Base-by-base conservation (phyloP, 2,888 invertebrate species). In the Crossocerus cetratus region DNA sequence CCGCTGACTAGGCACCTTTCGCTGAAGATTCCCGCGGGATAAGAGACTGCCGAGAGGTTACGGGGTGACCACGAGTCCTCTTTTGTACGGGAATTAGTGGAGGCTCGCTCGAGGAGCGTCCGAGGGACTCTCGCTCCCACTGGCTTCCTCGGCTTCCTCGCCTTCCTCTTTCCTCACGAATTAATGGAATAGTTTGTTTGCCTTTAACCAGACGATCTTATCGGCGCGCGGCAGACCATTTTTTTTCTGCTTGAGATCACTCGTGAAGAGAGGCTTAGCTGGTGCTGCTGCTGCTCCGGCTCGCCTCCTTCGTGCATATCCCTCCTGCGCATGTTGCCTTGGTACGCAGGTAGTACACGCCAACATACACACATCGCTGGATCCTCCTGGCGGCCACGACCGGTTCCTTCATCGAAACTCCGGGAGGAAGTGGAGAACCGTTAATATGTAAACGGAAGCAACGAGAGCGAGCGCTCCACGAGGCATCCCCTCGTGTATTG, bases 171-270 rank as follows among this genome's bases (percentile, higher is more conserved):
- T 81, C 76, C 77, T 80, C 75, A 72, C 79, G 77, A 81, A 78
- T 81, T 81, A 81, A 81, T 81, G 81, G 79, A 81, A 81, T 80
- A 81, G 81, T 81, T 81, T 81, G 81, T 81, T 81, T 81, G 81
- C 76, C 78, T 80, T 81, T 74, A 77, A 77, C 72, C 77, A 81
- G 81, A 80, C 81, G 81, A 81, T 81, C 77, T 81, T 81, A 81
- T 81, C 82, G 8, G 78, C 62, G 74, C 42, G 69, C 80, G 80
- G 76, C 65, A 76, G 82, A 80, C 80, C 80, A 82, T 82, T 82
- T 82, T 82, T 76, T 82, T 82, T 79, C 82, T 82, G 82, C 81
- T 80, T 74, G 80, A 74, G 71, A 80, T 81, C 81, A 75, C 82
- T 78, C 82, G 76, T 74, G 72, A 72, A 79, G 79, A 65, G 79